A percentile compares a stretch with the other conserved stretches of the same genome.
These are phyloP conservation scores for Scolopax rusticola DNA, from an alignment of 2,797 vertebrate species.

Conservation along the genomic window DNA sequence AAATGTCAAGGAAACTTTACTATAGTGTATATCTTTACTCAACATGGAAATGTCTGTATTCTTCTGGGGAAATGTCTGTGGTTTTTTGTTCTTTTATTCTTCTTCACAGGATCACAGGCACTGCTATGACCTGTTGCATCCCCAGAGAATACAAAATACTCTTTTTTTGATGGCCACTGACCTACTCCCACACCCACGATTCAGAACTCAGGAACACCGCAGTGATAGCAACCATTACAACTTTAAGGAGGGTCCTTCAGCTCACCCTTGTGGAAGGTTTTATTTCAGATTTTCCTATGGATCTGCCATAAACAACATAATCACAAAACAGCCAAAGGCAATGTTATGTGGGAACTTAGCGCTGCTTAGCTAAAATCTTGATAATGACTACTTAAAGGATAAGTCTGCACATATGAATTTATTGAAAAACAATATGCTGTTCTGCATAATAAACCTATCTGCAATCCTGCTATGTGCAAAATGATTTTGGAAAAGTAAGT, in stretches of 20 bases:
- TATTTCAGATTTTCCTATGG: not conserved
- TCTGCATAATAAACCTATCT: not conserved
- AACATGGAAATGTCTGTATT: not conserved
- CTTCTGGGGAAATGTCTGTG: not conserved
- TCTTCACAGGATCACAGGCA: not conserved
- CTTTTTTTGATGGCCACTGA: not conserved
- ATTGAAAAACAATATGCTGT: not conserved
- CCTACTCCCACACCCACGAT: not conserved
- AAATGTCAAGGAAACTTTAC: not conserved
- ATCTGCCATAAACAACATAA: not conserved
- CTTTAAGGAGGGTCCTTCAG: constrained; percentile 9
- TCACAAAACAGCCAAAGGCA: not conserved
- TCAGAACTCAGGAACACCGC: not conserved
- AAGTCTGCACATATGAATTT: not conserved
- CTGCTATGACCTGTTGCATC: not conserved
- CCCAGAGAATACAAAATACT: not conserved
- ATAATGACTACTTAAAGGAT: not conserved
- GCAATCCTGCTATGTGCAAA: not conserved
- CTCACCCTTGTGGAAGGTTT: constrained; percentile 35
- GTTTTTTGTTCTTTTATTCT: not conserved
- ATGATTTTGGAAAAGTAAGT: not conserved
- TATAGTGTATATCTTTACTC: not conserved
- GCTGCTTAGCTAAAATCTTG: constrained; percentile 24
- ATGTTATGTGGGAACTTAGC: not conserved
- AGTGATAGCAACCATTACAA: constrained; percentile 1